Base-by-base conservation (phyloP, 2,797 vertebrate genomes). In the Gallinago solitaria region DNA sequence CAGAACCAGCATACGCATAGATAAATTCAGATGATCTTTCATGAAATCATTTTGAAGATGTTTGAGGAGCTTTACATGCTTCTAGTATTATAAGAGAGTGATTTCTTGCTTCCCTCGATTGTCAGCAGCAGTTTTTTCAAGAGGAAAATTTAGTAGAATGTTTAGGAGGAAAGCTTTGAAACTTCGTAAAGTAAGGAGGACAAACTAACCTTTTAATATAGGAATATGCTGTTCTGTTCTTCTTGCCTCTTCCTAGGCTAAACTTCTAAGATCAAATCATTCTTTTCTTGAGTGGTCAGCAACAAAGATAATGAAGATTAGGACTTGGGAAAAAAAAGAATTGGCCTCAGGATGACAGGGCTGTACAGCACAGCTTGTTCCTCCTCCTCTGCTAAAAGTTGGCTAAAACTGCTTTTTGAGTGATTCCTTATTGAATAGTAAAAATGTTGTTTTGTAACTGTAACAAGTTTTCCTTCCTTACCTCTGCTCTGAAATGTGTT, bases 21-120 rank as follows among this genome's bases (percentile, higher is more conserved):
- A 9, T 71, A 35, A 83, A 65, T 35, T 83, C n/a, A 64, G 33
- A 37, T 43, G 48, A 69, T 47, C 45, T 81, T 67, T 68, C 24
- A 56, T 54, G 59, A 73, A 86, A 90, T 28, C 65, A 28, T 28
- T 63, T 5, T 9, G 28, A 76, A 41, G 74, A 48, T 25, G 11
- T 51, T 87, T 95, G 74, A 69, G 74, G 87, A 87, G 30, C 30
- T 89, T 90, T 89, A 53, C n/a, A 50, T 65, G n/a, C 80, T 91
- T 76, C 1, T 3, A 56, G 60, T 74, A 51, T 63, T 89, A 1
- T 11, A 45, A 73, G n/a, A 83, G 10, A 15, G 27, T 53, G 87
- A 85, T 82, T 85, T 9, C 45, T 77, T 89, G 8, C 73, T 94
- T 84, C 59, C 59, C 51, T 78, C 37, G 35, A 51, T 54, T 87